Evolutionary conservation across 1,140 invertebrate species (phyloP), one percentile per base, ranked within the genome.

Genomic region (Habropoda laboriosa): DNA sequence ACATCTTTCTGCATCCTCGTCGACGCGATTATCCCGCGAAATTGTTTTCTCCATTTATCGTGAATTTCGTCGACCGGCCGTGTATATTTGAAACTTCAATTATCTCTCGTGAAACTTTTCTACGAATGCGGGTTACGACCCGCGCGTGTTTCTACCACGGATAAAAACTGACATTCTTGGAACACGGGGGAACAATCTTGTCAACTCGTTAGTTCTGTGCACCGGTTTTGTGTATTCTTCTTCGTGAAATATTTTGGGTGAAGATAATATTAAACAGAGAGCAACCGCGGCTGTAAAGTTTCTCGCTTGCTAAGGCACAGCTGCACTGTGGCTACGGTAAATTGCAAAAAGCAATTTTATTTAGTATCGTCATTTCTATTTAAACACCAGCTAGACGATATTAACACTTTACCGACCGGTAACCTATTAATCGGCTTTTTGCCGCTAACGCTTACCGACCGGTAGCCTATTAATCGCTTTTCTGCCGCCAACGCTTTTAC

Each of bases 71-170:
- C n/a, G 16, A 10, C 5, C 27, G 30, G 10, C 21, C 51, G 60
- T 77, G 13, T 60, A 77, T 71, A 60, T 77, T 77, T 77, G 66
- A 71, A 21, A 71, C 40, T 70, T 70, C 75, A 77, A 77, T 77
- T 77, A 70, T 75, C 61, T 18, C 18, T 18, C 6, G 12, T 40
- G n/a, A 64, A 18, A 45, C 45, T 66, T 76, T 6, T 3, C 18
- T 30, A 24, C n/a, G 30, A 51, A 24, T 1, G 1, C 16, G n/a
- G 4, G n/a, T 38, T 24, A 45, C 24, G 51, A n/a, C 8, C 0
- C 2, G 30, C 7, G n/a, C 49, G 13, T 18, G 32, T 10, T 55
- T 6, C 55, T 3, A 2, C 6, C 3, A 38, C 32, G n/a, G 27
- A 2, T 16, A 30, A 51, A 45, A 27, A 47, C 13, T 45, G 6